Evolutionary conservation across 2,797 vertebrate genomes (phyloP), one percentile per base, ranked within the genome.

Genomic region (Catostomus latipinnis): DNA sequence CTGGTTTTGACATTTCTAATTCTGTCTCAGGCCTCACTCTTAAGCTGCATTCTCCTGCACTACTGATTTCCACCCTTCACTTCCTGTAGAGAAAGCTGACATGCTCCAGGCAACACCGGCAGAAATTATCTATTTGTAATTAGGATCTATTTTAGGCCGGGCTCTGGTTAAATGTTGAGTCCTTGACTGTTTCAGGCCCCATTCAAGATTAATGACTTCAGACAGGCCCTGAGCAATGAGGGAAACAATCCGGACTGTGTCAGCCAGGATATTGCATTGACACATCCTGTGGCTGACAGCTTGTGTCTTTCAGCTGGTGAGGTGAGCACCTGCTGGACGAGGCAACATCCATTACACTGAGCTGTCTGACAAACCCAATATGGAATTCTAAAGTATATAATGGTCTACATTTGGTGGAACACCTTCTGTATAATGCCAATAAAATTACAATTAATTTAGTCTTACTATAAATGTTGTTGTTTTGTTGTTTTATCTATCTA

Each of bases 241-340:
- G 88, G 93, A 94, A 93, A 93, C 93, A 93, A 92, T 92, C 91
- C 88, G 87, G 88, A 91, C 88, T 87, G 90, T 93, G 92, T 94
- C 93, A 94, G 87, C 87, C 86, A 90, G 90, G 89, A 93, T 93
- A 94, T 93, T 93, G 90, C 91, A 91, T 91, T 91, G 92, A 93
- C 92, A 92, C 88, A 87, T 91, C 90, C 90, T 52, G 74, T 74
- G 45, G 83, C 87, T 91, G 94, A 92, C 92, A 94, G 90, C 90
- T 89, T 89, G 93, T 92, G 88, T 49, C 87, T 91, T 81, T 91
- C 90, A 89, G 90, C 90, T 90, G 90, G 88, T 77, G 86, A 91
- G 88, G 88, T 88, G 88, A 87, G 80, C 60, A 71, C 71, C 53
- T 46, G 71, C 80, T 80, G 56, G 58, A 62, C n/a, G 12, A 13